Conservation (phyloP, 2,113 vertebrate genomes). For the Crotalus horridus region DNA sequence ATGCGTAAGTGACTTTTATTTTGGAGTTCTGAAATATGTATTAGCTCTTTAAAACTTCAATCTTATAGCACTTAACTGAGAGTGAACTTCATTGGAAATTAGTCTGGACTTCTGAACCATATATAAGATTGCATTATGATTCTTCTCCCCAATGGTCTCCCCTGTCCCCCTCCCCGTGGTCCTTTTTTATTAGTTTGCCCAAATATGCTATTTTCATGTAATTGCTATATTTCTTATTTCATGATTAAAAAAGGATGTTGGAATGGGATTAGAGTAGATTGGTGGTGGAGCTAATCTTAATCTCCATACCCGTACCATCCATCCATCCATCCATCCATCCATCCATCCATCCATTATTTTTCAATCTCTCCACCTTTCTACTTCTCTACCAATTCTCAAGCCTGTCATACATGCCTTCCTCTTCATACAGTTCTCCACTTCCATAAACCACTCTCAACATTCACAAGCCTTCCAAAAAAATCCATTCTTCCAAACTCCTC, state of each 20-base stretch:
- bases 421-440: neutral
- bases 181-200: neutral
- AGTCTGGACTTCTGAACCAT: too few relatives aligned
- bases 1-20: conserved; percentile 76
- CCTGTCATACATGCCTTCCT: neutral
- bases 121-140: neutral
- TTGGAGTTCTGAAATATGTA: neutral
- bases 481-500: neutral
- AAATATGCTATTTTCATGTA: neutral
- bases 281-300: neutral
- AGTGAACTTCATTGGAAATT: neutral
- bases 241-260: too few relatives aligned
- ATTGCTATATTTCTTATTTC: neutral
- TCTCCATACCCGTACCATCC: neutral
- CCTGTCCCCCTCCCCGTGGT: neutral
- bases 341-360: neutral
- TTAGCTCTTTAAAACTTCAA: neutral
- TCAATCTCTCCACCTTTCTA: neutral
- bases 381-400: neutral
- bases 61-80: neutral
- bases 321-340: neutral
- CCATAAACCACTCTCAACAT: neutral
- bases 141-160: neutral
- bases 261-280: neutral
- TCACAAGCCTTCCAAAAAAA: neutral